Percentiles rank a stretch among this genome's conserved stretches.
Evolutionary conservation across 64 coral and sea anemone genomes (phyloP).

Genomic region (Stichodactyla mertensii): DNA sequence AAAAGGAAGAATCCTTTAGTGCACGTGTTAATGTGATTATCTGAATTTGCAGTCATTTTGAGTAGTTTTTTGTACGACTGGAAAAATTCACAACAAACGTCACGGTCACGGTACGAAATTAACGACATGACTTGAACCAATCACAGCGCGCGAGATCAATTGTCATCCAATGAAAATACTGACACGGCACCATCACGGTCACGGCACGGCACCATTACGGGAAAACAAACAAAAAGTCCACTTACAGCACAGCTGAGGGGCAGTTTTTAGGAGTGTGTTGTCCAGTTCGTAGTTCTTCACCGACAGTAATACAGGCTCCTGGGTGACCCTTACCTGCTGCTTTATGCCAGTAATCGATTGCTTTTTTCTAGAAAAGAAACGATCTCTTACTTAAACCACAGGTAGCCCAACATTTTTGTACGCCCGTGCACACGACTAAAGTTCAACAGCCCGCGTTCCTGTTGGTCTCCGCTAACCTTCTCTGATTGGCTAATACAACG

Average conservation of each 20-base stretch:
- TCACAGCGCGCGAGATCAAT: too few relatives aligned
- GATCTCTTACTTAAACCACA: not conserved
- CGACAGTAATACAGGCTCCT: slow-evolving; percentile 65
- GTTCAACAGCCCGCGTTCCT: not conserved
- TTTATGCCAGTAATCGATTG: slow-evolving; percentile 64
- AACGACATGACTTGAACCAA: too few relatives aligned
- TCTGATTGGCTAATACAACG: too few relatives aligned
- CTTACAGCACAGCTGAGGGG: slow-evolving; percentile 34
- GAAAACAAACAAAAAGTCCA: slow-evolving; percentile 24
- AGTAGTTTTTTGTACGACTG: too few relatives aligned
- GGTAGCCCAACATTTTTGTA: too few relatives aligned
- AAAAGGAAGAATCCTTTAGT: not conserved
- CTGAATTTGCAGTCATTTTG: too few relatives aligned
- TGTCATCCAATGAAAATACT: too few relatives aligned
- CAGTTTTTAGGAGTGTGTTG: slow-evolving; percentile 60
- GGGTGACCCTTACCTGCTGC: slow-evolving; percentile 86
- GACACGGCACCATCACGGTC: too few relatives aligned
- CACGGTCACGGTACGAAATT: too few relatives aligned
- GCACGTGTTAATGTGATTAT: not conserved
- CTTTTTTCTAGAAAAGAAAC: slow-evolving; percentile 39
- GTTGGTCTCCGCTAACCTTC: too few relatives aligned
- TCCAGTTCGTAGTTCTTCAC: slow-evolving; percentile 79
- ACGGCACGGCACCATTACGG: too few relatives aligned
- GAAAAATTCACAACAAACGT: too few relatives aligned
- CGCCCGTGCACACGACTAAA: not conserved